Conservation (phyloP, 1,140 invertebrate genomes). For the Holcopasites calliopsidis region DNA sequence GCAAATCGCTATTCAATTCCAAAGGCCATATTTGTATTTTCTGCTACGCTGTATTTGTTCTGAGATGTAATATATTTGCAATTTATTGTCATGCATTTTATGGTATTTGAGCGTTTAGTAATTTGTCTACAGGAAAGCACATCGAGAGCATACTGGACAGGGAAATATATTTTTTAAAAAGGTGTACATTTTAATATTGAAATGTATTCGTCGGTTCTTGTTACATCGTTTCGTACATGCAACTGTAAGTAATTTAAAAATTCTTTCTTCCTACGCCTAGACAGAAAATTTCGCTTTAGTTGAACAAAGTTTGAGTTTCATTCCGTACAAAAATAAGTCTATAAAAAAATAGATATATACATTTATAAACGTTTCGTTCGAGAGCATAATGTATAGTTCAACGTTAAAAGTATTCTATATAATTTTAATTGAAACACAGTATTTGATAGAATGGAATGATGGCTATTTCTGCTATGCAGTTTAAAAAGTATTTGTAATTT, state of each 20-base stretch:
- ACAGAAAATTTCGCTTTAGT: background rate
- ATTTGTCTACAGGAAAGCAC: constrained; percentile 39
- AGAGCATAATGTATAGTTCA: background rate
- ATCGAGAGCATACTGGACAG: constrained; percentile 27
- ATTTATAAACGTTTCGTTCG: background rate
- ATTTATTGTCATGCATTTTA: constrained; percentile 51
- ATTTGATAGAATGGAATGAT: background rate
- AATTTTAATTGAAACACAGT: constrained; percentile 5
- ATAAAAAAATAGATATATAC: background rate
- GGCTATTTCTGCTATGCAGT: background rate
- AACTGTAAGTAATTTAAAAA: background rate
- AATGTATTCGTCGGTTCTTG: constrained; percentile 28
- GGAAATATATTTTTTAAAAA: constrained; percentile 42
- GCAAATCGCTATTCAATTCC: constrained; percentile 48
- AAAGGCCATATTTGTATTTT: constrained; percentile 68
- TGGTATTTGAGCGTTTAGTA: constrained; percentile 36
- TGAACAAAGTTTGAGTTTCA: background rate
- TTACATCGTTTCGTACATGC: background rate
- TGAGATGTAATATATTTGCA: constrained; percentile 69
- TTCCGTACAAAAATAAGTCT: background rate
- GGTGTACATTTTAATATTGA: constrained; percentile 21
- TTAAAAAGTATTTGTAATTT: constrained; percentile 13
- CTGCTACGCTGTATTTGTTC: constrained; percentile 61
- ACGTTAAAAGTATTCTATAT: background rate
- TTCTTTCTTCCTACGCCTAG: background rate